These are phyloP conservation scores for Cryptophagus acutangulus DNA, from an alignment of 2,888 invertebrate genomes.

Conservation along the genomic window DNA sequence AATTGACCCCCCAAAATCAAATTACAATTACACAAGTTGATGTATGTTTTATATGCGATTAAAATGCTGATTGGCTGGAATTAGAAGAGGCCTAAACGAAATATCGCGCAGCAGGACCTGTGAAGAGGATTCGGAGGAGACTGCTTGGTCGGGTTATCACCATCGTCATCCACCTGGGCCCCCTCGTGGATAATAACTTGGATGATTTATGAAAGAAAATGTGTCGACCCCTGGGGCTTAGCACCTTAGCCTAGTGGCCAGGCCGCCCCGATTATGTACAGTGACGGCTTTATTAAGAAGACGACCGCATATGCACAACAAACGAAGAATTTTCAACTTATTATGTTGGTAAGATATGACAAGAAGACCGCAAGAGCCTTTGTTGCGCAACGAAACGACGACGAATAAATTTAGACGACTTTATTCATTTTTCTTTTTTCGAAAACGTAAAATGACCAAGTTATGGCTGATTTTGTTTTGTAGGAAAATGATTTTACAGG, in stretches of 20 bases:
- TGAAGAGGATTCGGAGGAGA: no score
- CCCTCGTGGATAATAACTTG: conserved; percentile 40
- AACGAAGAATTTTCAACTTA: conserved; percentile 28
- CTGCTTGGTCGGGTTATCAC: no score
- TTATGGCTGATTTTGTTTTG: neutral
- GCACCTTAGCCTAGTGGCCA: conserved; percentile 32
- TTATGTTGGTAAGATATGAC: conserved; percentile 31
- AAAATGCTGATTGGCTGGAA: no score
- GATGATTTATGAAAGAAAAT: conserved; percentile 42
- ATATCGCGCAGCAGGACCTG: no score
- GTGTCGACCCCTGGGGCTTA: conserved; percentile 41
- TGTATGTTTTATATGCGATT: no score
- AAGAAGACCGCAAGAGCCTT: conserved; percentile 18
- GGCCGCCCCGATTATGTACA: conserved; percentile 36
- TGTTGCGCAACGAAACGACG: conserved; percentile 11
- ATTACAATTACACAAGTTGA: no score
- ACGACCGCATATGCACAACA: conserved; percentile 3
- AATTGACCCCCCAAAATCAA: no score
- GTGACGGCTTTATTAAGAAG: conserved; percentile 38
- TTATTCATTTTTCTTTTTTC: neutral
- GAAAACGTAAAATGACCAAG: conserved; percentile 2
- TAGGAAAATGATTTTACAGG: neutral
- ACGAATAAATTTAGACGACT: conserved; percentile 19
- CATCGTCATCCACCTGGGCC: conserved; percentile 35
- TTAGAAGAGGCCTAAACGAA: no score